Conservation (phyloP, 2,888 invertebrate species). For the Seira sanloemensis region DNA sequence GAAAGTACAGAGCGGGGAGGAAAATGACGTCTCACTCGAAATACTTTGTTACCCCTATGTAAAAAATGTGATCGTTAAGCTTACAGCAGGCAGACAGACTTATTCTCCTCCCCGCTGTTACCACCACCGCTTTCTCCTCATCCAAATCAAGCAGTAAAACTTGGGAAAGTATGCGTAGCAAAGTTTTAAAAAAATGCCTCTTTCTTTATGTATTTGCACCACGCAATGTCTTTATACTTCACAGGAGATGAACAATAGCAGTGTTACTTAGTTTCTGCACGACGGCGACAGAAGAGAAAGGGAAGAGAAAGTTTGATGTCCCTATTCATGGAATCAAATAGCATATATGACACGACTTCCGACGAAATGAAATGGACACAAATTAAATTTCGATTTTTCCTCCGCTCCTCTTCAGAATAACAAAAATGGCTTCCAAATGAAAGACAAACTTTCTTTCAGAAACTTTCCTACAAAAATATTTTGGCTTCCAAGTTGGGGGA, state of each 20-base stretch:
- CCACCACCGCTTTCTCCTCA: conserved; percentile 5
- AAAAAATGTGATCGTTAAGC: background rate
- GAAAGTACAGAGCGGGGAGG: background rate
- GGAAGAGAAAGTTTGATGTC: background rate
- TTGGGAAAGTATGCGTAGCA: conserved; percentile 23
- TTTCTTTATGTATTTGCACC: background rate
- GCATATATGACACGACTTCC: background rate
- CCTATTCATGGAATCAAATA: background rate
- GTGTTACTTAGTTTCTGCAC: background rate
- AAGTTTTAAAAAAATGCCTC: background rate
- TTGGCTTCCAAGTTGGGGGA: background rate
- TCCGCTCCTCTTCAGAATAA: background rate
- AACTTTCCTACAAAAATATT: background rate
- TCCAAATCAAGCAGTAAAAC: conserved; percentile 52
- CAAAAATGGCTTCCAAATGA: background rate
- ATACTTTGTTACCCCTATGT: background rate
- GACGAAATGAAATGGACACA: background rate
- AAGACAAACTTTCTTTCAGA: background rate
- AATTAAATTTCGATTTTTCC: background rate
- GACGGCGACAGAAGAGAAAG: background rate
- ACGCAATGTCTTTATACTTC: conserved; percentile 2
- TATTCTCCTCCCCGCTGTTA: conserved; percentile 44
- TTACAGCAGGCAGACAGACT: conserved; percentile 1
- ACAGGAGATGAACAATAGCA: background rate
- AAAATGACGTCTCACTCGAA: background rate